These are phyloP conservation scores for Athalia circularis DNA, from an alignment of 2,888 invertebrate species.

Conservation along the genomic window DNA sequence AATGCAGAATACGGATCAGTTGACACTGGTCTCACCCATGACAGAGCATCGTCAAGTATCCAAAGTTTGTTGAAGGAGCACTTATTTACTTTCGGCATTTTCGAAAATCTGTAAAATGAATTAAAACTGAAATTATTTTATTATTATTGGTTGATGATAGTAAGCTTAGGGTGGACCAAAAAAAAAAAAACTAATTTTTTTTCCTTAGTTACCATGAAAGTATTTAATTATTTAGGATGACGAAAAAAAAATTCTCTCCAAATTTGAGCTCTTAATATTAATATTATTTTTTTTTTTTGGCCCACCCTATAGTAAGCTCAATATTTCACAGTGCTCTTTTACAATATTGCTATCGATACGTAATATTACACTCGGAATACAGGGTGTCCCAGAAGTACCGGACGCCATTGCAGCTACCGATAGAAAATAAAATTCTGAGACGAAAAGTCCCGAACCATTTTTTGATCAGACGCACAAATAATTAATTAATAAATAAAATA, in stretches of 20 bases:
- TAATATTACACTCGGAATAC: conserved; percentile 7
- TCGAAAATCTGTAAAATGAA: conserved; percentile 21
- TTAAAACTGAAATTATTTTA: not conserved
- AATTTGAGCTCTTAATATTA: too few species aligned
- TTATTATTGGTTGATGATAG: conserved; percentile 7
- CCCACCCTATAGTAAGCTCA: not conserved
- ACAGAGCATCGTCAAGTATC: conserved; percentile 23
- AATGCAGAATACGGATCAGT: conserved; percentile 35
- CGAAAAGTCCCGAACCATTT: too few species aligned
- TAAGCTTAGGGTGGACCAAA: too few species aligned
- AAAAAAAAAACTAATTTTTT: not conserved
- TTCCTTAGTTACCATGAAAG: too few species aligned
- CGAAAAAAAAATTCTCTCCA: too few species aligned
- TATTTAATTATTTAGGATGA: too few species aligned
- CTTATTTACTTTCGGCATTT: conserved; percentile 8
- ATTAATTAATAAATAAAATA: too few species aligned
- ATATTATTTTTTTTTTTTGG: too few species aligned
- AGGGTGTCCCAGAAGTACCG: too few species aligned
- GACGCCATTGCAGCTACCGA: too few species aligned
- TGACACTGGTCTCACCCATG: conserved; percentile 29
- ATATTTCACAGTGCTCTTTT: conserved; percentile 22
- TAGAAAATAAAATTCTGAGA: too few species aligned
- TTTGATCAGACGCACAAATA: too few species aligned
- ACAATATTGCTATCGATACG: conserved; percentile 11
- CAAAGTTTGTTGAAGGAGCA: conserved; percentile 25